Evolutionary conservation across 1,140 invertebrate species (phyloP).

Genomic region (Helicoverpa armigera): DNA sequence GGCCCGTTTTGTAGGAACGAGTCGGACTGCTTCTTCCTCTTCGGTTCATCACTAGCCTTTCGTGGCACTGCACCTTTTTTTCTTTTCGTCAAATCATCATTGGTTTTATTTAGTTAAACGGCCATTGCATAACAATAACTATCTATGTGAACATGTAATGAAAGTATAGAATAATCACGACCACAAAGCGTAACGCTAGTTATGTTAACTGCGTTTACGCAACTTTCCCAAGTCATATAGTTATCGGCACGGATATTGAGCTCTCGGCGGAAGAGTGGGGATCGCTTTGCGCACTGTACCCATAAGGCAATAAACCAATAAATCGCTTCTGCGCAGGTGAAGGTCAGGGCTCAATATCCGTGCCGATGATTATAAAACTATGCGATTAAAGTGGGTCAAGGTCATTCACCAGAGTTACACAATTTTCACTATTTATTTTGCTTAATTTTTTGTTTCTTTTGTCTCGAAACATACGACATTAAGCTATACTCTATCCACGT

Average conservation of each 20-base stretch:
- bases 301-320: too few species aligned
- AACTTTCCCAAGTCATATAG: conserved; percentile 18
- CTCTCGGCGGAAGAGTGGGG: too few species aligned
- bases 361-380: neutral
- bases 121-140: neutral
- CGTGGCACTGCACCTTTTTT: conserved; percentile 87
- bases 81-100: conserved; percentile 85
- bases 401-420: conserved; percentile 50
- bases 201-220: conserved; percentile 27
- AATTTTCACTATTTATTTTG: neutral
- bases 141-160: neutral
- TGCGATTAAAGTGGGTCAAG: conserved; percentile 56
- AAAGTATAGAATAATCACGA: too few species aligned
- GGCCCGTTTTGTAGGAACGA: conserved; percentile 96
- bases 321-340: too few species aligned
- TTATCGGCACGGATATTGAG: too few species aligned
- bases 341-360: too few species aligned
- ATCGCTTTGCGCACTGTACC: too few species aligned
- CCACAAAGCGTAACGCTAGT: neutral
- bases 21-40: conserved; percentile 90
- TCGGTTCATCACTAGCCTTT: conserved; percentile 86
- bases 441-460: too few species aligned
- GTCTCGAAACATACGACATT: too few species aligned
- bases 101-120: neutral
- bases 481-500: too few species aligned